phyloP scores from a whole-genome alignment of 2,113 vertebrate genomes.

The Bambusicola thoracicus region DNA sequence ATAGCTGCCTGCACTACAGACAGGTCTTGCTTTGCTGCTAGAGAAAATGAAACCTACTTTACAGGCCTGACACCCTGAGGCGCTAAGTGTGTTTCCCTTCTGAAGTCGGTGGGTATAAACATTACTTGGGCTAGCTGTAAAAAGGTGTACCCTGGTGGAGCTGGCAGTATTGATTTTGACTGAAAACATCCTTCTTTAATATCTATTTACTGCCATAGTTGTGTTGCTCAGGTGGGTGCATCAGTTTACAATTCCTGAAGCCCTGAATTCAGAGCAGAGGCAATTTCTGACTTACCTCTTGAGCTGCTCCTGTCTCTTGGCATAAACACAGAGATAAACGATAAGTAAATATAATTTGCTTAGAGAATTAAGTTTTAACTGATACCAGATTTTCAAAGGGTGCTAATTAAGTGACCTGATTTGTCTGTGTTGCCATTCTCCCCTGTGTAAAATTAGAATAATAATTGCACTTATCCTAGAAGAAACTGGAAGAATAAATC shows the following conservation, averaged over 20 bases:
- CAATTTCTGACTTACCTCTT: neutral
- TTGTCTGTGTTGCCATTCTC: neutral
- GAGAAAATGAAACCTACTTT: neutral
- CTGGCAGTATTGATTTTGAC: neutral
- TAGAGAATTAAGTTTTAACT: neutral
- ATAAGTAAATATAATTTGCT: neutral
- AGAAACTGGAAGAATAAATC: neutral
- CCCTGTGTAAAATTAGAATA: neutral
- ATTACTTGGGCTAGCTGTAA: neutral
- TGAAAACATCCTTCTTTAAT: neutral
- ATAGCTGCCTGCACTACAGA: slow-evolving; percentile 20
- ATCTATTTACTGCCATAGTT: neutral
- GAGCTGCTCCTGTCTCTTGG: neutral
- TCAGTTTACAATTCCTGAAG: neutral
- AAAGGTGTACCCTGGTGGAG: neutral
- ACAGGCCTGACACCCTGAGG: neutral
- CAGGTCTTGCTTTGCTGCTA: neutral
- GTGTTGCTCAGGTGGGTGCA: neutral
- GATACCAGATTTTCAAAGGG: neutral
- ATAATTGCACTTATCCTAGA: neutral
- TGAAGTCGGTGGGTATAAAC: neutral
- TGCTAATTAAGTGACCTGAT: neutral
- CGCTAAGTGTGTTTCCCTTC: neutral
- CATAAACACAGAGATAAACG: neutral
- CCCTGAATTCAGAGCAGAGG: neutral